Conservation (phyloP, 2,113 vertebrate species). For the Spilogale gracilis region DNA sequence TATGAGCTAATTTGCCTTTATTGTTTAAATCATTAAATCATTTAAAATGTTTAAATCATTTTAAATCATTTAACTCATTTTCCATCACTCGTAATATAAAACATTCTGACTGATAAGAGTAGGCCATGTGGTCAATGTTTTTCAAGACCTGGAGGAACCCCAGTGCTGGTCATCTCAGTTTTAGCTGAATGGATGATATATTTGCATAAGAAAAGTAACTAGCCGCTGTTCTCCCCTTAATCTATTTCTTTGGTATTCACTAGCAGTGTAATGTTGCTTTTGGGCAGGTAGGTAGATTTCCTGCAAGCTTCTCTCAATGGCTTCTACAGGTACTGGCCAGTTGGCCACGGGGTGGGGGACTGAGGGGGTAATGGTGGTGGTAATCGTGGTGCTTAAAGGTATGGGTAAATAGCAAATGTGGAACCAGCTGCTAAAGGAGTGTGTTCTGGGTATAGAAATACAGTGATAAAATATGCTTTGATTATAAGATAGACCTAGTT, state of each 20-base stretch:
- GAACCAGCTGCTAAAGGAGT: neutral
- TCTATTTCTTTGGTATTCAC: neutral
- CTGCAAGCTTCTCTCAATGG: neutral
- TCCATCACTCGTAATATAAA: neutral
- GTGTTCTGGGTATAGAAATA: neutral
- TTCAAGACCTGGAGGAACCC: neutral
- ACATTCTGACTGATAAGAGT: neutral
- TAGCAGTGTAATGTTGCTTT: neutral
- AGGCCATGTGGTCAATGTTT: neutral
- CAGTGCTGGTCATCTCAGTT: neutral
- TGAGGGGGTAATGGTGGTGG: neutral
- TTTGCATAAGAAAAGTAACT: constrained; percentile 19
- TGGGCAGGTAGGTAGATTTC: neutral
- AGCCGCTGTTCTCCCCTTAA: neutral
- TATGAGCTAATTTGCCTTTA: neutral
- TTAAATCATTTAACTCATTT: neutral
- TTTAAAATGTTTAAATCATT: neutral
- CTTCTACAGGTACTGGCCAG: neutral
- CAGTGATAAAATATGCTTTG: neutral
- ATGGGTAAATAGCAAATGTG: neutral
- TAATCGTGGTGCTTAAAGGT: neutral
- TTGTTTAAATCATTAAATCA: constrained; percentile 12
- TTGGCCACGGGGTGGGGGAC: neutral
- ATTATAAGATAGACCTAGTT: neutral
- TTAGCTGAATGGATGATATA: neutral